These are phyloP conservation scores for Electrophaes corylata DNA, from an alignment of 2,888 invertebrate species.

Conservation along the genomic window DNA sequence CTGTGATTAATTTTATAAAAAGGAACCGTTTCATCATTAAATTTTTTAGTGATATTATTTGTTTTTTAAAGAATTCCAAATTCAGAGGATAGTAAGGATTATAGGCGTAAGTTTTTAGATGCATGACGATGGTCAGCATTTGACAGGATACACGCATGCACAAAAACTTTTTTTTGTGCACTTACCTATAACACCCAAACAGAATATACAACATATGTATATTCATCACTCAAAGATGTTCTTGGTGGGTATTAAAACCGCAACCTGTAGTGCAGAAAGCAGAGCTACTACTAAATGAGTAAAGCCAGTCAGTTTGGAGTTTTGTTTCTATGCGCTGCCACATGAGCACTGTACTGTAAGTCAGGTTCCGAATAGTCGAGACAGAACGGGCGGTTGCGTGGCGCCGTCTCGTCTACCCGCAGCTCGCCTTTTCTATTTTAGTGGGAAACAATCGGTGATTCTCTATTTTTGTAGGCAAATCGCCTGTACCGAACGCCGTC, in stretches of 20 bases:
- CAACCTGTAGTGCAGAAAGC: too few species aligned
- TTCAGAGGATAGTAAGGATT: background rate
- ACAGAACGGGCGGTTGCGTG: conserved; percentile 23
- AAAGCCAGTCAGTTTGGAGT: conserved; percentile 4
- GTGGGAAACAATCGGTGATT: conserved; percentile 22
- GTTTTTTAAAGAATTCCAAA: background rate
- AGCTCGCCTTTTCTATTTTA: conserved; percentile 31
- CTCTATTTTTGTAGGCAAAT: conserved; percentile 31
- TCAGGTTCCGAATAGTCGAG: conserved; percentile 24
- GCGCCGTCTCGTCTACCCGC: conserved; percentile 30
- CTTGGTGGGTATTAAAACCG: too few species aligned
- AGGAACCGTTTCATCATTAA: background rate
- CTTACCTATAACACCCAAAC: too few species aligned
- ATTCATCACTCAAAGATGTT: too few species aligned
- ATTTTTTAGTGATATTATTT: background rate
- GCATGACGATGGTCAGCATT: too few species aligned
- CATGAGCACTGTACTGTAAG: conserved; percentile 1
- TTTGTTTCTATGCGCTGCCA: conserved; percentile 13
- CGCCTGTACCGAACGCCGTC: conserved; percentile 12
- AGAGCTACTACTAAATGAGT: too few species aligned
- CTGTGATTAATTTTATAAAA: background rate
- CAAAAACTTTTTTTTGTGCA: too few species aligned
- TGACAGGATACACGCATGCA: too few species aligned
- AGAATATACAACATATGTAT: too few species aligned
- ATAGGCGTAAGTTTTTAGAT: background rate